Conservation (phyloP, 2,797 vertebrate species). For the Chiroxiphia lanceolata region DNA sequence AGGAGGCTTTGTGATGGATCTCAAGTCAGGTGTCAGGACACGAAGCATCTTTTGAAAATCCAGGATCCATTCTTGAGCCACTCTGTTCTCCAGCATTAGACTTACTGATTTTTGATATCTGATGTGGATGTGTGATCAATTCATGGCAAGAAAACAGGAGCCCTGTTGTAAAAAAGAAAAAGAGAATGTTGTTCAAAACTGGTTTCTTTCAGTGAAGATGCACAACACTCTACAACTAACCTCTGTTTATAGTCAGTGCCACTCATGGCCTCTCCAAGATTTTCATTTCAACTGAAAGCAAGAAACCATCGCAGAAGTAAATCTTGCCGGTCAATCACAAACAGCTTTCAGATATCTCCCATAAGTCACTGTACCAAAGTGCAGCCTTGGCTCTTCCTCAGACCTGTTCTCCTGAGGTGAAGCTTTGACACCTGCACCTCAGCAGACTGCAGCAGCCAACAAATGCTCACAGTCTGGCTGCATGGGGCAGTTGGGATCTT, state of each 20-base stretch:
- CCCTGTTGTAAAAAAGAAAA: background rate
- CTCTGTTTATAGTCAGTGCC: background rate
- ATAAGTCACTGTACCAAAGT: rapidly evolving
- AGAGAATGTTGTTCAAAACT: background rate
- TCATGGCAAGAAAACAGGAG: background rate
- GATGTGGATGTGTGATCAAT: background rate
- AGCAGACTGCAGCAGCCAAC: background rate
- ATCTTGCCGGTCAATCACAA: background rate
- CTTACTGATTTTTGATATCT: background rate
- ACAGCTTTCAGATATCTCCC: rapidly evolving
- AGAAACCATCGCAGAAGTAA: background rate
- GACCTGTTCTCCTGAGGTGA: background rate
- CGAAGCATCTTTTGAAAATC: background rate
- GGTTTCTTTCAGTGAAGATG: background rate
- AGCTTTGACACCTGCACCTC: background rate
- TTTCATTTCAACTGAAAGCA: background rate
- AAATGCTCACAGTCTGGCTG: rapidly evolving
- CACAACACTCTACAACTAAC: background rate
- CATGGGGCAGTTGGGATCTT: background rate
- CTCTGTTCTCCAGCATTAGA: background rate
- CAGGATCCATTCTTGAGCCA: background rate
- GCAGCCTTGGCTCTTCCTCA: background rate
- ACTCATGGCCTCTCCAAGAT: background rate
- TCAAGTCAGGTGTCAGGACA: background rate
- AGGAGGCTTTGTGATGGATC: background rate